Evolutionary conservation across 2,888 invertebrate genomes (phyloP), one percentile per base, ranked within the genome.

Genomic region (Deilephila elpenor): DNA sequence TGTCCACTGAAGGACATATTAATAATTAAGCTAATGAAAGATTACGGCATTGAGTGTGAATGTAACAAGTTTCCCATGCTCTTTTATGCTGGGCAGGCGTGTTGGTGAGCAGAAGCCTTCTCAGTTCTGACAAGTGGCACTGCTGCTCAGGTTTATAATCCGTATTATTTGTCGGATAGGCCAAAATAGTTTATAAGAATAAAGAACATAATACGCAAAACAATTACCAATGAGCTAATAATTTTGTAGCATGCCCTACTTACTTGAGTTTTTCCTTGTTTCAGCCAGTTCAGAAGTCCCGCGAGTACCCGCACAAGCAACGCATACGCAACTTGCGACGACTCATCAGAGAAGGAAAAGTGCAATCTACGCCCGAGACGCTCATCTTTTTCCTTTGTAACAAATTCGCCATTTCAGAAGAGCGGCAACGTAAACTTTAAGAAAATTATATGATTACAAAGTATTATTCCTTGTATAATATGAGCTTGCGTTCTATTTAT

Each of bases 271-370:
- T 62, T 75, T 32, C 32, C 72, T 77, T 75, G 73, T 85, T 86
- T 62, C 86, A 91, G 89, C 74, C 78, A 34, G 79, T 75, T 71
- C 74, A 78, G 5, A 78, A 71, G 56, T 86, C 88, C 37, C 86
- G 91, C 86, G 96, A 96, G 87, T 95, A 95, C 83, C 96, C 96
- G 32, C 96, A 96, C 89, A 95, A 95, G 89, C 95, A 96, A 84
- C 95, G 96, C 81, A 93, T 96, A 74, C 93, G 95, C 77, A 96
- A 96, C 87, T 92, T 96, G 77, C 91, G 95, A 75, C 85, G 89
- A 72, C 87, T 95, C 59, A 94, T 95, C 81, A 89, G 88, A 5
- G 91, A 92, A 73, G 94, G 93, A 72, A 95, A 94, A 82, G 89
- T 95, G 61, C 92, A 93, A 76, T 92, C 95, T n/a, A 92, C 92